Evolutionary conservation across 2,797 vertebrate species (phyloP), one percentile per base, ranked within the genome.

Genomic region (Phalloptychus januarius): DNA sequence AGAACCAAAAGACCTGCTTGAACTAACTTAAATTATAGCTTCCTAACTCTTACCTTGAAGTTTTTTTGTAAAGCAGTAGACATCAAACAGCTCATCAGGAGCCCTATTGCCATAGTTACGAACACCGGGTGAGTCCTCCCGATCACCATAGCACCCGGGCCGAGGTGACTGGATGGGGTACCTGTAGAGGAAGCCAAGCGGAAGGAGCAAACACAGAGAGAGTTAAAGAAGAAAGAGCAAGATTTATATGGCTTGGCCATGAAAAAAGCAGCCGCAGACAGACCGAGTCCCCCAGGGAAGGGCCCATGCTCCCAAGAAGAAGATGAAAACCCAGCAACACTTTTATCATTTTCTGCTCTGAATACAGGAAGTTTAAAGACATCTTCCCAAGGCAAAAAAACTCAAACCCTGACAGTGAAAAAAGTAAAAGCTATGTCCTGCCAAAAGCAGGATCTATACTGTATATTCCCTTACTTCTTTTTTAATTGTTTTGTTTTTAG

Each of bases 61-160:
- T 80, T 96, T 94, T 42, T 93, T 94, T 65, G 97, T 95, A 77
- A 97, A 99, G 95, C 98, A 99, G 90, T 99, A 99, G 71, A 97
- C 97, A 18, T 99, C 98, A 78, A 98, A 99, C 80, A 93, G 94
- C 88, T 99, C 98, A 0, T 89, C 86, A 0, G 95, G 95, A 56
- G 95, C 95, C 71, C 97, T 95, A 81, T 76, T 91, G 46, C 98
- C 98, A 1, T 99, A 99, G 93, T 97, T 99, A 85, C 98, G 96
- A 71, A 99, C 96, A 3, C 98, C 98, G 45, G 98, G 98, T 77
- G 96, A 96, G 91, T 97, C 97, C 91, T 97, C 96, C 2, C 97
- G 95, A 92, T 99, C 98, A 0, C 98, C 98, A 74, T 97, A 99
- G 94, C 98, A 99, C 91, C 98, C 98, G 0, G 98, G 97, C n/a